phyloP scores from a whole-genome alignment of 2,888 invertebrate genomes.

The Meiosimyza decipiens region DNA sequence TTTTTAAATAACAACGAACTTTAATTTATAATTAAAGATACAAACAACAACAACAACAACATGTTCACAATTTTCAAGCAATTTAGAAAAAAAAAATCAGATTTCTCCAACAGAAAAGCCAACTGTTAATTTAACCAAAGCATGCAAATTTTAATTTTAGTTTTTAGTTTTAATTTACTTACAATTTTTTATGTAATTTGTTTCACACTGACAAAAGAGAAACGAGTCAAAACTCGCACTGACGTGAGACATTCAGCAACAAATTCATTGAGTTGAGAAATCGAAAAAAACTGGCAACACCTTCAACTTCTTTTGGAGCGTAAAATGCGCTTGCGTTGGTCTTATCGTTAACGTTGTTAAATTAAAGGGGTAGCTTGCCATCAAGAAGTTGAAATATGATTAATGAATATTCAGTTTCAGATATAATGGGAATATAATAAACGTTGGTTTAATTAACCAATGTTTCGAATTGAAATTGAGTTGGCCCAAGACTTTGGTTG shows the following conservation, averaged over 20 bases:
- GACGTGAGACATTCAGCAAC: not conserved
- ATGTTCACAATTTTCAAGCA: slow-evolving; percentile 26
- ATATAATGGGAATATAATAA: no score
- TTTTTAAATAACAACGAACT: slow-evolving; percentile 35
- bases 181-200: slow-evolving; percentile 1
- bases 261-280: not conserved
- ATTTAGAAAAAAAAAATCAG: slow-evolving; percentile 13
- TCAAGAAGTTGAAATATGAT: no score
- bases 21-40: slow-evolving; percentile 9
- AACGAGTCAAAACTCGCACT: not conserved
- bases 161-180: not conserved
- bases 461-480: no score
- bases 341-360: not conserved
- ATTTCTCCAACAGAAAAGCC: slow-evolving; percentile 12
- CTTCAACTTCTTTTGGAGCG: not conserved
- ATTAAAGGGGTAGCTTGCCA: not conserved
- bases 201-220: not conserved
- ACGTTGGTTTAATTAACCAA: no score
- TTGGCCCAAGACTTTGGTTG: no score
- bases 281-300: slow-evolving; percentile 1
- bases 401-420: no score
- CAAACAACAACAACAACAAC: slow-evolving; percentile 26
- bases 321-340: not conserved
- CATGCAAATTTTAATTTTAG: slow-evolving; percentile 8
- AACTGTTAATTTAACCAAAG: not conserved